Evolutionary conservation across 2,888 invertebrate species (phyloP).

Genomic region (Drosophila mimica): DNA sequence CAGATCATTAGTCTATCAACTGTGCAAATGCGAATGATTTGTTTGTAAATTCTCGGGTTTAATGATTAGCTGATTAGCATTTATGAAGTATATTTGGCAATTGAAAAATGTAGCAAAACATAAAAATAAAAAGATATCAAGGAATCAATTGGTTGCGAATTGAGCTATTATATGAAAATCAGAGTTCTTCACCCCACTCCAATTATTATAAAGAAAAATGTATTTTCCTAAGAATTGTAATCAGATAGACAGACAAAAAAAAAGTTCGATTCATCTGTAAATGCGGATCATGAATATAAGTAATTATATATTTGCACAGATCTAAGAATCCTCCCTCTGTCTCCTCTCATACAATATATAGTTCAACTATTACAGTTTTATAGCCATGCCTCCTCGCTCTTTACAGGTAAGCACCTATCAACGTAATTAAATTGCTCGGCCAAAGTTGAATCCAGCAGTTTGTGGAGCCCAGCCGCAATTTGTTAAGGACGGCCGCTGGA

Average conservation of each 20-base stretch:
- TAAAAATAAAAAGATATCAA: neutral
- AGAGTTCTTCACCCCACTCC: neutral
- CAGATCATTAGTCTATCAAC: neutral
- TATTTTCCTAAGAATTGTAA: neutral
- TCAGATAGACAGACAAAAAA: neutral
- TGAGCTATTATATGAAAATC: neutral
- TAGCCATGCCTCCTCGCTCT: conserved; percentile 1
- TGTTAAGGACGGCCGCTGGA: conserved; percentile 47
- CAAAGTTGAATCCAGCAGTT: conserved; percentile 45
- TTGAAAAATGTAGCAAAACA: neutral
- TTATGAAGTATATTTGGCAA: neutral
- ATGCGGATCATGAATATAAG: neutral
- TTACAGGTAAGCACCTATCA: conserved; percentile 52
- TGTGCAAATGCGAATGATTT: neutral
- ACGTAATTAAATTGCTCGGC: conserved; percentile 68
- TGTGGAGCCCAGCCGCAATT: conserved; percentile 52
- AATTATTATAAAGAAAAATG: neutral
- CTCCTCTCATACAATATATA: neutral
- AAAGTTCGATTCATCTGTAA: neutral
- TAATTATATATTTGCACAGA: neutral
- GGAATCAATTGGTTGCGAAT: neutral
- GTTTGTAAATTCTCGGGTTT: neutral
- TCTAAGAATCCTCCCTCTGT: neutral
- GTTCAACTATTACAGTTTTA: conserved; percentile 6
- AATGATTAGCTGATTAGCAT: no score